These are phyloP conservation scores for Dolichotis patagonum DNA, from an alignment of 2,113 vertebrate genomes.

Conservation along the genomic window DNA sequence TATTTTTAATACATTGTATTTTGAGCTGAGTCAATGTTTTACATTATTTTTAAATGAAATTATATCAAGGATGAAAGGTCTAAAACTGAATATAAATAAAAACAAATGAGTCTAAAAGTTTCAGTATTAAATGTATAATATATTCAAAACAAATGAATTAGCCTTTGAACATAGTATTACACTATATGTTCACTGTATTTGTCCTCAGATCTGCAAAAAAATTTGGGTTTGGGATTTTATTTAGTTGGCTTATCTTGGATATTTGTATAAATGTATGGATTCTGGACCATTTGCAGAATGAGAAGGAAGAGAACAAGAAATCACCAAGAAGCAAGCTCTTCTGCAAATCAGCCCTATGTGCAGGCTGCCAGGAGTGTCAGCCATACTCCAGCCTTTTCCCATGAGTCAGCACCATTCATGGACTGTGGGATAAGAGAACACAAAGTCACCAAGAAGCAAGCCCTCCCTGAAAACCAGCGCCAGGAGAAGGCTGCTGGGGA, in stretches of 20 bases:
- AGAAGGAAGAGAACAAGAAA: too few relatives aligned
- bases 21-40: conserved; percentile 25
- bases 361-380: too few relatives aligned
- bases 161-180: background rate
- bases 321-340: too few relatives aligned
- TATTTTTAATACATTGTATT: background rate
- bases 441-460: too few relatives aligned
- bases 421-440: too few relatives aligned
- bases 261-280: background rate
- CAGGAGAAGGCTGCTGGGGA: too few relatives aligned
- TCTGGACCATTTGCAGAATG: background rate
- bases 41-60: background rate
- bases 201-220: background rate
- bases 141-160: background rate
- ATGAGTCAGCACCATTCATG: too few relatives aligned
- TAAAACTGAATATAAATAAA: background rate
- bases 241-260: background rate
- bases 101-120: background rate
- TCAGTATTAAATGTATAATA: background rate
- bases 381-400: too few relatives aligned
- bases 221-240: background rate
- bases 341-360: too few relatives aligned
- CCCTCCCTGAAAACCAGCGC: too few relatives aligned
- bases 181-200: background rate
- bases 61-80: background rate